A percentile compares a stretch with the other conserved stretches of the same genome.
These are phyloP conservation scores for Scaptomyza polygonia DNA, from an alignment of 2,888 invertebrate species.

Conservation along the genomic window DNA sequence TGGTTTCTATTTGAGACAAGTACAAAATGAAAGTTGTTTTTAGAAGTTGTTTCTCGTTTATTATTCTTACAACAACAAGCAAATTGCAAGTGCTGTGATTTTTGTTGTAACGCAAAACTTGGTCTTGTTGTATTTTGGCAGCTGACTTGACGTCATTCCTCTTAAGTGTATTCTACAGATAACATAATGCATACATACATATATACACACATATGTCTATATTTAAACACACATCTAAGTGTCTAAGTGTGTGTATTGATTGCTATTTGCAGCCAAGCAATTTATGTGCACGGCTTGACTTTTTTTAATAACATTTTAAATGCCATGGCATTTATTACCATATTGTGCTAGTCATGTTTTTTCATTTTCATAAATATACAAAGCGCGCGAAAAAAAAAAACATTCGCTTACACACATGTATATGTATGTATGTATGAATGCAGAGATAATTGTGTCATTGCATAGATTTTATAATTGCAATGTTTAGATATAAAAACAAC, in stretches of 20 bases:
- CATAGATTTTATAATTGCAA: constrained; percentile 64
- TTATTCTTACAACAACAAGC: constrained; percentile 64
- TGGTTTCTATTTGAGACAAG: constrained; percentile 45
- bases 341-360: constrained; percentile 67
- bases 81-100: constrained; percentile 61
- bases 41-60: constrained; percentile 75
- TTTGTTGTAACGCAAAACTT: constrained; percentile 60
- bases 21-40: constrained; percentile 77
- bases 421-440: constrained; percentile 7
- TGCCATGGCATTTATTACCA: constrained; percentile 79
- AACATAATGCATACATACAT: constrained; percentile 23
- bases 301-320: constrained; percentile 75
- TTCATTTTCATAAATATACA: constrained; percentile 67
- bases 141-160: constrained; percentile 65
- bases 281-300: constrained; percentile 68
- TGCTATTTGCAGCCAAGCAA: constrained; percentile 64
- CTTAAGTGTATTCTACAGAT: constrained; percentile 31
- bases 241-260: constrained; percentile 48
- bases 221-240: not conserved
- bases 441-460: constrained; percentile 63
- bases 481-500: constrained; percentile 41
- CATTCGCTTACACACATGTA: constrained; percentile 14
- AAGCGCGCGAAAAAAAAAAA: constrained; percentile 63
- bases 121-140: constrained; percentile 64
- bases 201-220: constrained; percentile 12